A percentile compares a stretch with the other conserved stretches of the same genome.
Evolutionary conservation across 2,888 invertebrate genomes (phyloP).

Genomic region (Hypolimnas misippus): DNA sequence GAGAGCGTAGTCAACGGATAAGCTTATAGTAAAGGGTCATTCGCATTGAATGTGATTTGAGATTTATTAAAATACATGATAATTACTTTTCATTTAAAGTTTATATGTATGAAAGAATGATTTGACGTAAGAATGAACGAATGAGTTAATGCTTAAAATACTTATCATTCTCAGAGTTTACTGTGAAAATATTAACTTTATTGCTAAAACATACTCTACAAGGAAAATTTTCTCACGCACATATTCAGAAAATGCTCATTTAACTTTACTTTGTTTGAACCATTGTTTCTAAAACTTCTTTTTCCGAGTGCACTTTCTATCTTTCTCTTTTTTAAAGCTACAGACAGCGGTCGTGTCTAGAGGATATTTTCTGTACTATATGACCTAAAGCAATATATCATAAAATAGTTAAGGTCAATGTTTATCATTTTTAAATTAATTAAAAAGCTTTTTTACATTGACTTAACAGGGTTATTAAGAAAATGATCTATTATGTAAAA

Average conservation of each 20-base stretch:
- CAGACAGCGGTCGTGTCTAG: slow-evolving; percentile 26
- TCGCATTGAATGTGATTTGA: slow-evolving; percentile 8
- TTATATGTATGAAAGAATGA: no score
- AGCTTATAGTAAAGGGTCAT: slow-evolving; percentile 10
- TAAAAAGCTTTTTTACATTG: neutral
- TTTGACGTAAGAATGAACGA: neutral
- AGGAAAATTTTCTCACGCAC: slow-evolving; percentile 22
- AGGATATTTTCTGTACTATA: slow-evolving; percentile 6
- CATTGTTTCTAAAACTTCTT: slow-evolving; percentile 30
- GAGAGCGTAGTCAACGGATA: slow-evolving; percentile 20
- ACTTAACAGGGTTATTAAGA: no score
- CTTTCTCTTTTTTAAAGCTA: slow-evolving; percentile 28
- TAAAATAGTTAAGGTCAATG: neutral
- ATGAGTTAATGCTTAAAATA: slow-evolving; percentile 9
- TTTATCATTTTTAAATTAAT: neutral
- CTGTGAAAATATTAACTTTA: slow-evolving; percentile 13
- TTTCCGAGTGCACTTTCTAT: slow-evolving; percentile 29
- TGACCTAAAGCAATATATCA: slow-evolving; percentile 3
- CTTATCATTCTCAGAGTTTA: slow-evolving; percentile 11
- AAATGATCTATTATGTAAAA: no score
- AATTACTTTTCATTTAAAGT: neutral
- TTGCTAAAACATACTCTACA: slow-evolving; percentile 4
- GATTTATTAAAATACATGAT: neutral
- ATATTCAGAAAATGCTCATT: slow-evolving; percentile 33
- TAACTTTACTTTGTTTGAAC: slow-evolving; percentile 31